A percentile compares a stretch with the other conserved stretches of the same genome.
phyloP scores from a whole-genome alignment of 1,140 invertebrate genomes.

The Caenorhabditis tropicalis region DNA sequence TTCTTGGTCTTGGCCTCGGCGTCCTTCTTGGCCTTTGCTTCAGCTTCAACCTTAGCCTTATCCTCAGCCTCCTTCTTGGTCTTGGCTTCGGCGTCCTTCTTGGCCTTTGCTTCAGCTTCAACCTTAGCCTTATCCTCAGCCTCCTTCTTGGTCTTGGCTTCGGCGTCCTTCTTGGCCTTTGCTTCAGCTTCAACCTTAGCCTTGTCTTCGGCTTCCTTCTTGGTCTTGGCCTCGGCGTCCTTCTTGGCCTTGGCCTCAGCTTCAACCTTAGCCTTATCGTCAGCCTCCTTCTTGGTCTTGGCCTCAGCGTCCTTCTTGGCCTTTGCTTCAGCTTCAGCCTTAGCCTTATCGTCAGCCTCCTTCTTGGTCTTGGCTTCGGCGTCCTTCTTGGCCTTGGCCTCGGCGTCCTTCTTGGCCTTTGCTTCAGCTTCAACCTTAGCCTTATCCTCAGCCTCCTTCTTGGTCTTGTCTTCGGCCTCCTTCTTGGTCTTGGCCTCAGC shows the following conservation, averaged over 20 bases:
- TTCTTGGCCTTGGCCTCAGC: neutral
- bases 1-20: neutral
- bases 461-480: neutral
- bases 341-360: neutral
- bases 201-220: neutral
- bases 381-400: neutral
- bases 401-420: neutral
- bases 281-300: neutral
- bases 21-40: constrained; percentile 9
- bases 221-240: neutral
- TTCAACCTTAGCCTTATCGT: neutral
- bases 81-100: constrained; percentile 4
- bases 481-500: constrained; percentile 1
- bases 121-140: constrained; percentile 6
- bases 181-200: neutral
- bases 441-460: neutral
- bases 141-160: neutral
- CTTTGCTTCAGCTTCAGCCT: neutral
- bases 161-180: constrained; percentile 4
- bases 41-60: neutral
- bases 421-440: neutral
- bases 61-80: constrained; percentile 35
- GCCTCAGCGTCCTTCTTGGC: constrained; percentile 4
- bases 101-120: constrained; percentile 10
- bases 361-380: neutral